These are phyloP conservation scores for Alviniconcha strummeri DNA, from an alignment of 2,888 invertebrate genomes.

Conservation along the genomic window DNA sequence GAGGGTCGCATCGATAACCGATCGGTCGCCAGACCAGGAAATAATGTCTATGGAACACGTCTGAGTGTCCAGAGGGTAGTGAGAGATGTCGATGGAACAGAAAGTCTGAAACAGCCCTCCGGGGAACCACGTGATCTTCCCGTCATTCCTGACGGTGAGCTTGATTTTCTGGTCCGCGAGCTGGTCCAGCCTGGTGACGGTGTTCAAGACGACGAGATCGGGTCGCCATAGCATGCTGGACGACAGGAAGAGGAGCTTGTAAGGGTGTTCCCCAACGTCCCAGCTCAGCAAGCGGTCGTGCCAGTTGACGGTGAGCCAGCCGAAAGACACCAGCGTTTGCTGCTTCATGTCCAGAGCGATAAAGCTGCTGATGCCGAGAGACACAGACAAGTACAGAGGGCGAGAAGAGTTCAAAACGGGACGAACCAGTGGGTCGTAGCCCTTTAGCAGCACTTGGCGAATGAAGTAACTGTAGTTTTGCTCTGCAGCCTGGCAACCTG, in stretches of 20 bases:
- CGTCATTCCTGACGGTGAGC: conserved; percentile 6
- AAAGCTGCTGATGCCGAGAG: conserved; percentile 21
- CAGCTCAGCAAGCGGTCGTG: conserved; percentile 14
- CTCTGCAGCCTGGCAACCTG: conserved; percentile 8
- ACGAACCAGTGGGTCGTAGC: background rate
- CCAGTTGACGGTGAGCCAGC: conserved; percentile 24
- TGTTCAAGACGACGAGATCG: conserved; percentile 25
- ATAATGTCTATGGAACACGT: conserved; percentile 19
- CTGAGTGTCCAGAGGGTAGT: conserved; percentile 32
- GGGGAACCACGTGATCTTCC: conserved; percentile 22
- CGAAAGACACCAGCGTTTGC: conserved; percentile 25
- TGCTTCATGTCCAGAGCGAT: conserved; percentile 31
- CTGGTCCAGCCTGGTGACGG: conserved; percentile 18
- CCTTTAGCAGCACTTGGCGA: conserved; percentile 6
- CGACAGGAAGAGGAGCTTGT: background rate
- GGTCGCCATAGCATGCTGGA: conserved; percentile 23
- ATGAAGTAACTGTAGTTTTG: conserved; percentile 23
- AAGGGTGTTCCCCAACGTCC: background rate
- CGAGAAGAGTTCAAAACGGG: background rate
- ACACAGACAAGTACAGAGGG: background rate
- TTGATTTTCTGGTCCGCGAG: conserved; percentile 17
- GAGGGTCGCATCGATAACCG: background rate
- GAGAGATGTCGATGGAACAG: conserved; percentile 23
- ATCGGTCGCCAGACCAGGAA: background rate
- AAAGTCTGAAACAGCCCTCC: conserved; percentile 31